phyloP scores from a whole-genome alignment of 2,797 vertebrate genomes.

The Phoxinus dragarum region DNA sequence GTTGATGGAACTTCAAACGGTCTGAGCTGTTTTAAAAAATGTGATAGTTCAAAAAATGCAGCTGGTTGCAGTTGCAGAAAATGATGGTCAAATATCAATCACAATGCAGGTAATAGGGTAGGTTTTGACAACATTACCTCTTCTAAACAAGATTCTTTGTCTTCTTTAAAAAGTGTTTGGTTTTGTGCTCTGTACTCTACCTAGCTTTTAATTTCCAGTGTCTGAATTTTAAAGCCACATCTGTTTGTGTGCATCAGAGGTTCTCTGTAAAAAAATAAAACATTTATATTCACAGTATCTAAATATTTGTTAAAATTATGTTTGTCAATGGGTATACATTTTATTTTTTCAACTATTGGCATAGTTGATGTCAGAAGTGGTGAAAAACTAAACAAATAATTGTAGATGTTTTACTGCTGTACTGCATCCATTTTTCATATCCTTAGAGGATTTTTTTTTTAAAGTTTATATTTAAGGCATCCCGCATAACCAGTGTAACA shows the following conservation, averaged over 20 bases:
- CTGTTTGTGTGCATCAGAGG: conserved; percentile 23
- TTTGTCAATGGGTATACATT: neutral
- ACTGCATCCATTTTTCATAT: neutral
- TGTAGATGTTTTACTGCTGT: neutral
- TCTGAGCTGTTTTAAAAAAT: neutral
- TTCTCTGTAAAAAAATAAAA: conserved; percentile 36
- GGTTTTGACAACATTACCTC: neutral
- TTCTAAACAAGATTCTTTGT: neutral
- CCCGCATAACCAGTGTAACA: neutral
- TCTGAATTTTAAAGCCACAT: neutral
- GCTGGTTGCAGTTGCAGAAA: neutral
- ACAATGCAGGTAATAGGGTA: conserved; percentile 1
- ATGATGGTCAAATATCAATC: neutral
- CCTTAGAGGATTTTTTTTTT: neutral
- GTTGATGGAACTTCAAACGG: neutral
- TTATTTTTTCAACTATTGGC: neutral
- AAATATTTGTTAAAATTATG: conserved; percentile 17
- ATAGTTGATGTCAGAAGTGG: neutral
- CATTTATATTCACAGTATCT: neutral
- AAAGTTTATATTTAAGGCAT: neutral
- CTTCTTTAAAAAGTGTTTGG: conserved; percentile 4
- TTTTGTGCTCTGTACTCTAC: neutral
- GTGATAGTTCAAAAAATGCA: neutral
- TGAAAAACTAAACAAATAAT: neutral
- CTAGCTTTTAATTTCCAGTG: conserved; percentile 4